These are phyloP conservation scores for Melinopterus prodromus DNA, from an alignment of 2,888 invertebrate genomes.

Conservation along the genomic window DNA sequence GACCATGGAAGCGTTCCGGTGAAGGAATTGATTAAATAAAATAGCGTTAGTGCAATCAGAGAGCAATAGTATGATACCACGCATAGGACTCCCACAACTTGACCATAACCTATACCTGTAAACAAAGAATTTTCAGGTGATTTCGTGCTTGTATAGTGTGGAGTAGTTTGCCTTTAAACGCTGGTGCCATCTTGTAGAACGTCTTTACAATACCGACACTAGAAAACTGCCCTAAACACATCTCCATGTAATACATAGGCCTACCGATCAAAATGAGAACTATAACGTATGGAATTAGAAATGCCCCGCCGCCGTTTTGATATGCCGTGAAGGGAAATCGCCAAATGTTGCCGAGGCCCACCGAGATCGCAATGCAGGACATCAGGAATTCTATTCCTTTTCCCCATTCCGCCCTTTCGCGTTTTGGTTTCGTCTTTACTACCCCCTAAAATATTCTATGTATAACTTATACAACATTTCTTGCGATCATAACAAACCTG, in stretches of 20 bases:
- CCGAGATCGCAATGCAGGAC: constrained; percentile 71
- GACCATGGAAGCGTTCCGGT: constrained; percentile 77
- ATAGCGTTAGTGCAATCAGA: constrained; percentile 75
- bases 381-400: constrained; percentile 71
- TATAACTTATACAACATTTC: background rate
- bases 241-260: constrained; percentile 86
- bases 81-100: constrained; percentile 69
- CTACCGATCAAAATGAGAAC: constrained; percentile 73
- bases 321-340: constrained; percentile 72
- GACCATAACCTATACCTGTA: constrained; percentile 74
- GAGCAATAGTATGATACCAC: constrained; percentile 81
- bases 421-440: background rate
- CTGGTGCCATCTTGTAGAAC: constrained; percentile 71
- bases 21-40: constrained; percentile 77
- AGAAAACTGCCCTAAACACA: constrained; percentile 84
- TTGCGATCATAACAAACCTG: background rate
- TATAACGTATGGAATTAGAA: constrained; percentile 72
- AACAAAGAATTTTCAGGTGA: background rate
- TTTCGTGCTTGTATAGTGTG: background rate
- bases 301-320: constrained; percentile 74
- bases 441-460: background rate
- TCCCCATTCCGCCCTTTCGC: constrained; percentile 60
- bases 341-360: constrained; percentile 75
- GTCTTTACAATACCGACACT: constrained; percentile 81
- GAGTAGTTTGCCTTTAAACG: constrained; percentile 72